A percentile compares a stretch with the other conserved stretches of the same genome.
Evolutionary conservation across 2,797 vertebrate genomes (phyloP).

Genomic region (Enteromius trimaculatus): DNA sequence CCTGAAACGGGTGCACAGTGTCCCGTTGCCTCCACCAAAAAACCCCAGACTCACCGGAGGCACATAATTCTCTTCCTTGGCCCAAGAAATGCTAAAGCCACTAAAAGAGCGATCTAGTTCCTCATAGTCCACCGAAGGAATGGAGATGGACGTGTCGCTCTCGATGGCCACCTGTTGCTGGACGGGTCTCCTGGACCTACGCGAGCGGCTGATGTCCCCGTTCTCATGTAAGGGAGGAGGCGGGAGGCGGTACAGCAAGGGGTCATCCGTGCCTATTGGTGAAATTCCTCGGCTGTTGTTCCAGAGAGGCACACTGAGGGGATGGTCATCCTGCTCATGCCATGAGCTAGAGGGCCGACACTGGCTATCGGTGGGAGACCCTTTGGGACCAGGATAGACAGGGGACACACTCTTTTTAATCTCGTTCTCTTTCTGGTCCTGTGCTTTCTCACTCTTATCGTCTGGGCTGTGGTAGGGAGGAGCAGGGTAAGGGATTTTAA

Average conservation of each 20-base stretch:
- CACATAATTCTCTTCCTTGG: constrained; percentile 86
- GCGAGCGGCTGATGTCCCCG: constrained; percentile 68
- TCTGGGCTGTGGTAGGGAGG: constrained; percentile 96
- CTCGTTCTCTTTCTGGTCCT: constrained; percentile 52
- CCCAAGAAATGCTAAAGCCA: constrained; percentile 97
- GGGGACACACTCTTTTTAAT: constrained; percentile 72
- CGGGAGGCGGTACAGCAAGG: constrained; percentile 88
- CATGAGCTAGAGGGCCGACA: constrained; percentile 90
- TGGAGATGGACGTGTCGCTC: constrained; percentile 97
- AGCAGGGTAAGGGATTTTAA: constrained; percentile 92
- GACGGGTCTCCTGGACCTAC: constrained; percentile 75
- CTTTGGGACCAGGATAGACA: constrained; percentile 82
- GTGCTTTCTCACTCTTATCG: constrained; percentile 76
- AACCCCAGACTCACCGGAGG: constrained; percentile 42
- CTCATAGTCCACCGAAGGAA: constrained; percentile 97
- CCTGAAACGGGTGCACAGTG: constrained; percentile 83
- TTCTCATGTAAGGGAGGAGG: constrained; percentile 86
- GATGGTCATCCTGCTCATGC: constrained; percentile 85
- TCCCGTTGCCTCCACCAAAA: constrained; percentile 71
- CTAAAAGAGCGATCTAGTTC: constrained; percentile 98
- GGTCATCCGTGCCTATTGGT: constrained; percentile 78
- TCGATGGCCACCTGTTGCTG: constrained; percentile 75
- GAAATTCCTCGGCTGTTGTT: constrained; percentile 83
- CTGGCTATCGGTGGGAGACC: constrained; percentile 76
- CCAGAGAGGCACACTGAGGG: constrained; percentile 79